Conservation (phyloP, 2,888 invertebrate genomes). For the Apodemia hepburni region DNA sequence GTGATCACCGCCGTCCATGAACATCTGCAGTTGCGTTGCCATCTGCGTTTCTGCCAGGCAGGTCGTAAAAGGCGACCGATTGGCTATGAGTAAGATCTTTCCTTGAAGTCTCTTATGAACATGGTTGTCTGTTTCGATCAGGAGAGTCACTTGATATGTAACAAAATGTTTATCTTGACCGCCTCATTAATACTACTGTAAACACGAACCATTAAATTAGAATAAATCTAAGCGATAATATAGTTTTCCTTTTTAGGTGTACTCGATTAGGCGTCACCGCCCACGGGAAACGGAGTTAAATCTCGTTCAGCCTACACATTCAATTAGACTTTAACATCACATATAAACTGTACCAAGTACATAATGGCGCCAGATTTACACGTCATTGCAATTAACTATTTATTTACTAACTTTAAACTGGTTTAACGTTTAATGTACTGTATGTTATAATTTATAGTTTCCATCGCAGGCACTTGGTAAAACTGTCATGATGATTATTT, state of each 20-base stretch:
- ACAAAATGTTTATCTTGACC: neutral
- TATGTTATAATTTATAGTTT: neutral
- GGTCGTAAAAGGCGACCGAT: no score
- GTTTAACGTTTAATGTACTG: neutral
- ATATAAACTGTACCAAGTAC: constrained; percentile 24
- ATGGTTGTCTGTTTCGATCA: no score
- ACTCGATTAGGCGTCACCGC: constrained; percentile 34
- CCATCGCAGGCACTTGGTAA: neutral
- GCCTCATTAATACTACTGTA: neutral
- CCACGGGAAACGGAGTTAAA: constrained; percentile 45
- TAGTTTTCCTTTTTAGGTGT: constrained; percentile 12
- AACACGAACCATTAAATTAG: neutral
- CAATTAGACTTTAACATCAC: constrained; percentile 46
- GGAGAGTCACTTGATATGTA: no score
- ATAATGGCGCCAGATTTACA: constrained; percentile 22
- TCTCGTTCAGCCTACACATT: constrained; percentile 60
- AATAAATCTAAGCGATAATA: constrained; percentile 1
- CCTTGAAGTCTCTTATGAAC: no score
- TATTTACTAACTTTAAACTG: neutral
- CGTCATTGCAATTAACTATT: constrained; percentile 21
- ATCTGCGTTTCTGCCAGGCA: no score
- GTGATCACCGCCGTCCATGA: no score
- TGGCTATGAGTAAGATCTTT: no score
- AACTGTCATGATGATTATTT: no score
- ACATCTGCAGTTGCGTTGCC: no score